Evolutionary conservation across 2,888 invertebrate genomes (phyloP), one percentile per base, ranked within the genome.

Genomic region (Bombyx huttoni): DNA sequence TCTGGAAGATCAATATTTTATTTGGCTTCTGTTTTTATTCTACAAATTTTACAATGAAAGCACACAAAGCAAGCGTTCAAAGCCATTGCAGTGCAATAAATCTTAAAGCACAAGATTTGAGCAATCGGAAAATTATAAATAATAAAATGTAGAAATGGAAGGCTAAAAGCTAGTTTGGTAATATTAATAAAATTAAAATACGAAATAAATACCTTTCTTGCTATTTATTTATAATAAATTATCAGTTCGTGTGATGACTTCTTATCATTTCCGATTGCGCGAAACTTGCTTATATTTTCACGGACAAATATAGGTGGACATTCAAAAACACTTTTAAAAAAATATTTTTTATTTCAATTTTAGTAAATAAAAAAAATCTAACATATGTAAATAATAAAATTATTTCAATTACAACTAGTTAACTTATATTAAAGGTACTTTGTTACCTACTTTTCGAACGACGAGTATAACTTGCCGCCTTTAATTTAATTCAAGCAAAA

Each of bases 1-100:
- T 72, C 89, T 89, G 83, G 57, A 85, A 76, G 54, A 49, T 53
- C 52, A 59, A 56, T 34, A 49, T 45, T 14, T 52, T 48, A 48
- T 45, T 46, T 14, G 24, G 24, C 24, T 2, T 33, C 50, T 48
- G 50, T 13, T 34, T 13, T 35, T n/a, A 45, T 34, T 7, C 1
- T 24, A 12, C 24, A 13, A 58, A 24, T 48, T 55, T 49, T 48
- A 62, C 48, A 54, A 49, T 51, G 60, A 63, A 66, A 70, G 70
- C 70, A 63, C 66, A 64, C 54, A 55, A 73, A 76, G 75, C 71
- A 49, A 52, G 51, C 45, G 34, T 40, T 49, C 48, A 50, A 53
- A 53, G 51, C 53, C 13, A 46, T 9, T 7, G 13, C 46, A 34
- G 49, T 56, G 54, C 48, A 48, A 51, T 51, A 46, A 12, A 34